Evolutionary conservation across 2,888 invertebrate genomes (phyloP).

Genomic region (Lithophane socia): DNA sequence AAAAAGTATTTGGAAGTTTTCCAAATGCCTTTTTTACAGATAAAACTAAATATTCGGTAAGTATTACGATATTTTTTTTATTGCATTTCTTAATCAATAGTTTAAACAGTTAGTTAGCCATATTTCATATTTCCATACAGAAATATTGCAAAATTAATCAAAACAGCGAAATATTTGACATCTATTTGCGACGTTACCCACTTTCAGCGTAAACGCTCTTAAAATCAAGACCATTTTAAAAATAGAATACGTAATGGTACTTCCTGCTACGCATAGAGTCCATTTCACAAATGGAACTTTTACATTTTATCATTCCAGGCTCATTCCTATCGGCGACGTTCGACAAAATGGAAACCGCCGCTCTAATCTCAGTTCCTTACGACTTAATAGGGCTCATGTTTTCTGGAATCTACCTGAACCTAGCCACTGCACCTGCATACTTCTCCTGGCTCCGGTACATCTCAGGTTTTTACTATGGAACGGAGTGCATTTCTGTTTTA

Average conservation of each 20-base stretch:
- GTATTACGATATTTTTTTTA: too few relatives aligned
- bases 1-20: too few relatives aligned
- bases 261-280: neutral
- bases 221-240: neutral
- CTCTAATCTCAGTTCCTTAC: slow-evolving; percentile 92
- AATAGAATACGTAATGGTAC: neutral
- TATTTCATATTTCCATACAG: too few relatives aligned
- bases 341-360: slow-evolving; percentile 92
- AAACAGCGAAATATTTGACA: too few relatives aligned
- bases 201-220: too few relatives aligned
- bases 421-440: slow-evolving; percentile 89
- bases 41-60: too few relatives aligned
- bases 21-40: too few relatives aligned
- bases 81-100: too few relatives aligned
- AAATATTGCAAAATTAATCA: too few relatives aligned
- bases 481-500: slow-evolving; percentile 92
- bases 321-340: slow-evolving; percentile 93
- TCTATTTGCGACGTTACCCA: too few relatives aligned
- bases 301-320: slow-evolving; percentile 81
- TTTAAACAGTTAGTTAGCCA: too few relatives aligned
- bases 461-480: slow-evolving; percentile 93
- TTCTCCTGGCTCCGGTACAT: slow-evolving; percentile 91
- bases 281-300: slow-evolving; percentile 33
- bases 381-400: slow-evolving; percentile 92
- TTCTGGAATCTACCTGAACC: slow-evolving; percentile 92